These are phyloP conservation scores for Drosophila kohkoa DNA, from an alignment of 1,140 invertebrate species.

Conservation along the genomic window DNA sequence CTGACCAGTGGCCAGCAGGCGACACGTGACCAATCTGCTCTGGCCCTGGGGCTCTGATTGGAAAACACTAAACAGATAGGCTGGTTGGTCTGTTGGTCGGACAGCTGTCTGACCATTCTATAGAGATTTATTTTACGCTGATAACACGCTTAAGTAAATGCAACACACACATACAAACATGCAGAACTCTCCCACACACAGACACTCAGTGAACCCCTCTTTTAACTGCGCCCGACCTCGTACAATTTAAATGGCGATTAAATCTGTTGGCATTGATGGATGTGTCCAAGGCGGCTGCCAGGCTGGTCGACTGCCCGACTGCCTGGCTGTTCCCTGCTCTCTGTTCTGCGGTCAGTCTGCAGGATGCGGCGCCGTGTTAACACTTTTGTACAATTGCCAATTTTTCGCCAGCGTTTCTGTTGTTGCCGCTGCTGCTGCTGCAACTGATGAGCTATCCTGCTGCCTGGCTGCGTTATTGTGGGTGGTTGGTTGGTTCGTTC, in stretches of 20 bases:
- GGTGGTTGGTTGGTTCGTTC: constrained; percentile 13
- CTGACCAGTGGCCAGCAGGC: constrained; percentile 33
- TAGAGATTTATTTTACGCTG: constrained; percentile 80
- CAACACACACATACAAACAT: constrained; percentile 31
- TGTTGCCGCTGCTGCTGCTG: constrained; percentile 13
- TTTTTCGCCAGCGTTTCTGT: constrained; percentile 63
- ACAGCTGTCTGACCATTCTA: constrained; percentile 61
- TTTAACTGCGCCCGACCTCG: constrained; percentile 12
- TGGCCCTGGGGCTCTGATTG: constrained; percentile 68
- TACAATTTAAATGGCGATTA: constrained; percentile 84
- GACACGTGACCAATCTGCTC: constrained; percentile 74
- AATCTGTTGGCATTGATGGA: constrained; percentile 83
- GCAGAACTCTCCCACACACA: not conserved
- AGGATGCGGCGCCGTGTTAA: constrained; percentile 80
- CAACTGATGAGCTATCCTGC: constrained; percentile 55
- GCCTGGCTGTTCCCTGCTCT: constrained; percentile 43
- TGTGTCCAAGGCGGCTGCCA: constrained; percentile 70
- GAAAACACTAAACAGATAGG: constrained; percentile 81
- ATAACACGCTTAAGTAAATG: constrained; percentile 84
- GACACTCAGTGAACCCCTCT: not conserved
- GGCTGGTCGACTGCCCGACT: not conserved
- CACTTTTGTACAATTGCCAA: constrained; percentile 83
- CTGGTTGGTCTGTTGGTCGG: constrained; percentile 31
- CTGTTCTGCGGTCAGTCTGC: constrained; percentile 75
- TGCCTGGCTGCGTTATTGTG: constrained; percentile 13